Evolutionary conservation across 2,113 vertebrate genomes (phyloP), one percentile per base, ranked within the genome.

Genomic region (Gulo gulo): DNA sequence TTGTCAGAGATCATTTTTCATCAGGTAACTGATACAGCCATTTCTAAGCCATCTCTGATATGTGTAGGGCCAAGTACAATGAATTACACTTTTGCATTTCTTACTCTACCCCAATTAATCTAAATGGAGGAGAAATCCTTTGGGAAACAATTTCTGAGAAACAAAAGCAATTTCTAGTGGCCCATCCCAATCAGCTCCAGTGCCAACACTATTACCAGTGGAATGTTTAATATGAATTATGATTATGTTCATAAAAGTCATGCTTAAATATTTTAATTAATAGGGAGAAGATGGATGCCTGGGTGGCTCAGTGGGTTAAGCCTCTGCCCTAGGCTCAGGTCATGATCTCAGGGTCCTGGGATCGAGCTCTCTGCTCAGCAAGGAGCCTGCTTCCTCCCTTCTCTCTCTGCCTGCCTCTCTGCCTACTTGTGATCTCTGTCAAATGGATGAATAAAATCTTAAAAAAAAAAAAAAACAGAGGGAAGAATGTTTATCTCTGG

Each of bases 131-230:
- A 83, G 47, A 88, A 88, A 76, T 63, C 50, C 42, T 85, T 13
- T 61, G 63, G 61, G n/a, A 93, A 95, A 45, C 45, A 84, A 95
- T 39, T 83, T 85, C 39, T 88, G 57, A 95, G 42, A 16, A 94
- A 83, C 39, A 91, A 76, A 96, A 74, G 76, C 81, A 91, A 76
- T 97, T 93, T 96, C 21, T 88, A n/a, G 50, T 71, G 57, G 45
- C 21, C 55, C 36, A 52, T 88, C 85, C 84, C 24, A 88, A 81
- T 71, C 81, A 90, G 42, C 31, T 74, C 24, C 39, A 78, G 63
- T 67, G 55, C 47, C 26, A 26, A 52, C 81, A 80, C 45, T 81
- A 18, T 45, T 59, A 93, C 73, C 92, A 36, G 18, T 80, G 5
- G 50, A 95, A 94, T 74, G 29, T 94, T 84, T 94, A 84, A 57